Base-by-base conservation (phyloP, 2,113 vertebrate species). In the Zosterops japonicus region DNA sequence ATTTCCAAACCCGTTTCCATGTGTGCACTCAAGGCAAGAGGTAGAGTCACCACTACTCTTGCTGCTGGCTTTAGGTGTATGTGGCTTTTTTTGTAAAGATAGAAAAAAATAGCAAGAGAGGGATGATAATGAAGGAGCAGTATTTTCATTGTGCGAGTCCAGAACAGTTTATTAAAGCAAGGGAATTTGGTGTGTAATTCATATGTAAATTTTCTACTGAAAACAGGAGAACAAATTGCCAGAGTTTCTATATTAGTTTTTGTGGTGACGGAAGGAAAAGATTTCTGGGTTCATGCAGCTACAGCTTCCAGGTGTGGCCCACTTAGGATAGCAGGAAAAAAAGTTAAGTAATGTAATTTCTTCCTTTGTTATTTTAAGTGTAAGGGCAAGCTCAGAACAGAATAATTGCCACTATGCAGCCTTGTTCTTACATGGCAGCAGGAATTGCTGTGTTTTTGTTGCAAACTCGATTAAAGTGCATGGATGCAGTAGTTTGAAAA, bases 151-250 rank as follows among this genome's bases (percentile, higher is more conserved):
- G 3, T 85, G 29, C 0, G 0, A 75, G 36, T 84, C 60, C 88
- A 33, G 72, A 90, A 72, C 70, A 84, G 64, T 89, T 96, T 96
- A 94, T 92, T 82, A 81, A 83, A 88, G 60, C 61, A 49, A 78
- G 93, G 76, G 95, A 93, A 90, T 97, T 86, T 44, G 52, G 71
- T 71, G n/a, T 90, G 88, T 83, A 81, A 96, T 95, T 95, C 76
- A 90, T 94, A 97, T 94, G 94, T 92, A 96, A 95, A 97, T 96
- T 88, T 90, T 67, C 56, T 75, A 59, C 80, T 87, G 90, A 89
- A 92, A 96, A 94, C 72, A 52, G 55, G 52, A 91, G 82, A 94
- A 88, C 63, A 77, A 77, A 94, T 93, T 4, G 1, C 35, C 14
- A 15, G 67, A 90, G 44, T 90, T 90, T 78, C 56, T 75, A 1